Base-by-base conservation (phyloP, 2,797 vertebrate species). In the Halcyon chelicuti region DNA sequence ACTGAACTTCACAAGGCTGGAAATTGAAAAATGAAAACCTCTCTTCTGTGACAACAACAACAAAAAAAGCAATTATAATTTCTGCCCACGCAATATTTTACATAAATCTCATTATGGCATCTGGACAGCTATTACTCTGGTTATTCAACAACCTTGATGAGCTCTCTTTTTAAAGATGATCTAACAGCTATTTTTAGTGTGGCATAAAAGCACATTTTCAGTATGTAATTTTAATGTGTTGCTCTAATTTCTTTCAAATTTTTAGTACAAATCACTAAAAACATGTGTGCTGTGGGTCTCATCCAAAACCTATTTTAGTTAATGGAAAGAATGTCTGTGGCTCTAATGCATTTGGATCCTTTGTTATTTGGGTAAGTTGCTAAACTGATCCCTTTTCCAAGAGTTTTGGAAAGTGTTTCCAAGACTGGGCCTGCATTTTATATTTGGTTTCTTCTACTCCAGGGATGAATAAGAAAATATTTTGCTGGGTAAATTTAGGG, bases 31-130 rank as follows among this genome's bases (percentile, higher is more conserved):
- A 89, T 65, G 49, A 82, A 92, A 91, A 79, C 47, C 72, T 51
- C 37, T 91, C 31, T 81, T 79, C 67, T 80, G 26, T 93, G 78
- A 54, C 31, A 86, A 82, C 67, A 94, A 57, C n/a, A 39, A 61
- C 16, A 39, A 80, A 71, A 65, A 90, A 79, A 29, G 35, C 47
- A 67, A 92, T 95, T 94, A 71, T 71, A 93, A 71, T 70, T 92
- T 94, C 89, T 89, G 13, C 51, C 74, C 52, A 66, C 4, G 0
- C 35, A 93, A 76, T 88, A 83, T 86, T 94, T 94, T 90, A 73
- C 90, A 95, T 94, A 96, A 91, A 96, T 93, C 84, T 96, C 70
- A 91, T 92, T 91, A 91, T 84, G 44, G 39, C 76, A 94, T 93
- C 91, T 95, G 83, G 82, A 72, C 44, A 84, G 82, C 67, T 94